A percentile compares a stretch with the other conserved stretches of the same genome.
Evolutionary conservation across 2,888 invertebrate species (phyloP).

Genomic region (Nomada flava): DNA sequence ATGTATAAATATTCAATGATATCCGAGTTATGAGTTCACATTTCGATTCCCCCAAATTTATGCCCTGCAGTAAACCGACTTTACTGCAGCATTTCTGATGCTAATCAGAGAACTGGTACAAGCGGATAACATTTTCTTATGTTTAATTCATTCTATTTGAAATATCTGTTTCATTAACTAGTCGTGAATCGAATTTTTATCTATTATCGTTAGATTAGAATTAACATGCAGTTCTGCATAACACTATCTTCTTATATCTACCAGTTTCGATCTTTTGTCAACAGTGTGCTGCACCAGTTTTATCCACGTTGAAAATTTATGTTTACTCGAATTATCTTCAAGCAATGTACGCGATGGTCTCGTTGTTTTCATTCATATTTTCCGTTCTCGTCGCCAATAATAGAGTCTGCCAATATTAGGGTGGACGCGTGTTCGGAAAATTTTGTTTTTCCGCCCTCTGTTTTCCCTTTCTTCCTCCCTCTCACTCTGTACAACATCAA

Average conservation of each 20-base stretch:
- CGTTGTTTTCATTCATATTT: constrained; percentile 6
- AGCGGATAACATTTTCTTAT: background rate
- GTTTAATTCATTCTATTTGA: background rate
- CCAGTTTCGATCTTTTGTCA: background rate
- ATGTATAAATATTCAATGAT: background rate
- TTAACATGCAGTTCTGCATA: no score
- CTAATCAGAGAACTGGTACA: background rate
- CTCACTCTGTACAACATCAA: constrained; percentile 26
- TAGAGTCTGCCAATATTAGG: constrained; percentile 28
- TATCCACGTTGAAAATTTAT: no score
- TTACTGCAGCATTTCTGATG: background rate
- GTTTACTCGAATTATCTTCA: background rate
- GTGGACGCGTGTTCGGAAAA: constrained; percentile 32
- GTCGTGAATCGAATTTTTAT: no score
- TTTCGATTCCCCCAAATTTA: constrained; percentile 6
- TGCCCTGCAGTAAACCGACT: background rate
- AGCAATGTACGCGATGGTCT: background rate
- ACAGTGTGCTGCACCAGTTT: no score
- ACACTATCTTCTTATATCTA: no score
- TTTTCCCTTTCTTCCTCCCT: background rate
- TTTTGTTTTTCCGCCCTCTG: constrained; percentile 33
- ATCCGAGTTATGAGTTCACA: background rate
- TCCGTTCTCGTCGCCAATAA: constrained; percentile 10
- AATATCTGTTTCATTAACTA: background rate
- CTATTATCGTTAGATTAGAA: no score